Base-by-base conservation (phyloP, 2,888 invertebrate species). In the Anagyrus pseudococci region DNA sequence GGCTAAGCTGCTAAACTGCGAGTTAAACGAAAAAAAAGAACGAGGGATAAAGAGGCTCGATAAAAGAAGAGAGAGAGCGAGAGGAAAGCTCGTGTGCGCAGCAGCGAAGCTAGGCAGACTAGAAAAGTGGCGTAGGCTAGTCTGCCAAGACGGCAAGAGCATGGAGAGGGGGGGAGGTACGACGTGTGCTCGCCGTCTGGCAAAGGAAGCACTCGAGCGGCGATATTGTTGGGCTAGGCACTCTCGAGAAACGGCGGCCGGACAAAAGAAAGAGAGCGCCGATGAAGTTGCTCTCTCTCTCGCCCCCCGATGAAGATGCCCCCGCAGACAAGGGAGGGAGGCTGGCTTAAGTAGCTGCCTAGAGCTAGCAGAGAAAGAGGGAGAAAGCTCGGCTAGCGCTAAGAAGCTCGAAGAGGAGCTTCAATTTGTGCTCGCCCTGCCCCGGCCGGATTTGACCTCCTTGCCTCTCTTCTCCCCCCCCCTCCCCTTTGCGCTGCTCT, bases 181-280 rank as follows among this genome's bases (percentile, higher is more conserved):
- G 43, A 41, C 48, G 26, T 3, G 48, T 50, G 55, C 56, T 40
- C 53, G 70, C 73, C 75, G 77, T 77, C 73, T n/a, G n/a, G n/a
- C n/a, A n/a, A n/a, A n/a, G n/a, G n/a, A n/a, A n/a, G n/a, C n/a
- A n/a, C n/a, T n/a, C n/a, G 76, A 76, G 73, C 74, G 69, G 68
- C 73, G 72, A 76, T 77, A 75, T 75, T 73, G 74, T 73, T 74
- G 73, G 75, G 74, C 72, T 73, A 71, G 76, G 73, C 69, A 72
- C 29, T 10, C 73, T 73, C 67, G 69, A 71, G 67, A 66, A 72
- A 68, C 58, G 2, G 8, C 3, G 53, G 57, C 59, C 67, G 69
- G 67, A 70, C 72, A 72, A 72, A 73, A 73, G 73, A 67, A 69
- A 61, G 37, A 55, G 58, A 59, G 50, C 41, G 43, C n/a, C 58